These are phyloP conservation scores for Metalampra italica DNA, from an alignment of 2,888 invertebrate species.

Conservation along the genomic window DNA sequence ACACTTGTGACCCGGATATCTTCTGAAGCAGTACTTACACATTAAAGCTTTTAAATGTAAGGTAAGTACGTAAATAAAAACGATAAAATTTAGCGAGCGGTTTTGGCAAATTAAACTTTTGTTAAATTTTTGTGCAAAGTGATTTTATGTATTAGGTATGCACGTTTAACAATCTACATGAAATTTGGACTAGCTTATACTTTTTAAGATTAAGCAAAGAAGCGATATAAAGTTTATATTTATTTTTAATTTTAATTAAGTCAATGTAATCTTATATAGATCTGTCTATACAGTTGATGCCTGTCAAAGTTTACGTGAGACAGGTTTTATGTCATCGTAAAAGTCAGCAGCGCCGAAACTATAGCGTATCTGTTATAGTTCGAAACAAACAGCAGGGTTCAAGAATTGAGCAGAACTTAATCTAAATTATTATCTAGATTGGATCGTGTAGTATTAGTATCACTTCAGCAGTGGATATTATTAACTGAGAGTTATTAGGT, in stretches of 20 bases:
- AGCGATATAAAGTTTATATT: no score
- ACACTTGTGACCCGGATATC: background rate
- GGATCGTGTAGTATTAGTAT: background rate
- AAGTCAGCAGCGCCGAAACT: conserved; percentile 9
- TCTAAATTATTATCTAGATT: conserved; percentile 7
- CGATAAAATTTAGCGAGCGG: no score
- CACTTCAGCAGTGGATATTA: background rate
- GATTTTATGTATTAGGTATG: no score
- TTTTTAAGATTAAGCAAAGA: no score
- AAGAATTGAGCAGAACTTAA: background rate
- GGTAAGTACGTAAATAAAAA: no score
- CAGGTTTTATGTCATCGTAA: conserved; percentile 32
- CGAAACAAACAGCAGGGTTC: background rate
- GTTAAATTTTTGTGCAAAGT: no score
- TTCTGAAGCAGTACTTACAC: background rate
- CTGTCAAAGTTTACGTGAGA: conserved; percentile 18
- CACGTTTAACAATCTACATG: no score
- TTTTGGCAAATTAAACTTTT: no score
- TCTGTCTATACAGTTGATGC: conserved; percentile 19
- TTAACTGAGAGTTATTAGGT: no score
- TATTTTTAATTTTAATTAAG: no score
- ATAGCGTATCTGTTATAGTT: conserved; percentile 1
- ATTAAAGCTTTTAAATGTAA: background rate
- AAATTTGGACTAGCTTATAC: no score
- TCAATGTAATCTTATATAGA: no score